phyloP scores from a whole-genome alignment of 2,113 vertebrate species.

The Istiophorus platypterus region DNA sequence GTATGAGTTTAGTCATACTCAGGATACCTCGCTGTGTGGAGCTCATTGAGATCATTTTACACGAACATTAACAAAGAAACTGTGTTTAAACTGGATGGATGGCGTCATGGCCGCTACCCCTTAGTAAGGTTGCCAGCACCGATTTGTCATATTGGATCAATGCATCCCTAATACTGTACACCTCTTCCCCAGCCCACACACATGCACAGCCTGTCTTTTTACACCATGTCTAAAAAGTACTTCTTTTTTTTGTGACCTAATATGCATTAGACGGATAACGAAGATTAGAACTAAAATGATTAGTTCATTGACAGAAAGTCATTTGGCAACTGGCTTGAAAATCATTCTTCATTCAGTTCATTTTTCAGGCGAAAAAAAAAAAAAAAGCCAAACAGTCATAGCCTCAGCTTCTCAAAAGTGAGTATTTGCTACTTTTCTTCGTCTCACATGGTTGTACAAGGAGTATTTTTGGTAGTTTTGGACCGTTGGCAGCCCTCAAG shows the following conservation, averaged over 20 bases:
- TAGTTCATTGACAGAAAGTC: background rate
- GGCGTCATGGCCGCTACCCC: background rate
- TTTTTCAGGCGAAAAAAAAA: too few species aligned
- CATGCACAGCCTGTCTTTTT: background rate
- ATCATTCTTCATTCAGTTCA: background rate
- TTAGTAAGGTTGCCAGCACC: background rate
- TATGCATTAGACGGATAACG: background rate
- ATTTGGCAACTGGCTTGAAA: background rate
- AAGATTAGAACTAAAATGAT: background rate
- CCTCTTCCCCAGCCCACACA: background rate
- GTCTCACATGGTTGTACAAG: slow-evolving; percentile 6
- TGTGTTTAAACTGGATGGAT: background rate
- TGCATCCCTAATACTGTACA: background rate
- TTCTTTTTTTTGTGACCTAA: background rate
- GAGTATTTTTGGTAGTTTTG: slow-evolving; percentile 23
- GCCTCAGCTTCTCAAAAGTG: background rate
- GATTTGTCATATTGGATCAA: background rate
- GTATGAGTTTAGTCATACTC: background rate
- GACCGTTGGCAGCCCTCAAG: slow-evolving; percentile 6
- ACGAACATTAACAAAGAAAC: background rate
- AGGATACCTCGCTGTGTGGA: background rate
- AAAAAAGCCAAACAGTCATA: background rate
- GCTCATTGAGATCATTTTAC: background rate
- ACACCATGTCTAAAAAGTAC: background rate
- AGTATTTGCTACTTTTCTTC: slow-evolving; percentile 6